Base-by-base conservation (phyloP, 2,113 vertebrate species). In the Calidris pugnax region DNA sequence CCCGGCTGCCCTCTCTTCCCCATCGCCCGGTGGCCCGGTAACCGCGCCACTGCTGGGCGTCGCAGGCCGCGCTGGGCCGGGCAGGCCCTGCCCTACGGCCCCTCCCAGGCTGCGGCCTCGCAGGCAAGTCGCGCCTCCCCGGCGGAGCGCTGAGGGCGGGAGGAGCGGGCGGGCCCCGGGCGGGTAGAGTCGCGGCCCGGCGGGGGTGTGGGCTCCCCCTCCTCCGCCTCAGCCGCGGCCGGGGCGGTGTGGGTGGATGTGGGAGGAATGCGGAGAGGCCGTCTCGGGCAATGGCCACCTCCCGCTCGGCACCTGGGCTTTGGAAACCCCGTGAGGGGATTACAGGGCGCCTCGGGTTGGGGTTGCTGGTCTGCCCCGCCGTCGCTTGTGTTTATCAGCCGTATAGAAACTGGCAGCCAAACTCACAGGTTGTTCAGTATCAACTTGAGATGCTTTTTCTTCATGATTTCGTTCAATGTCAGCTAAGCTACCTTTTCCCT, bases 91-190 rank as follows among this genome's bases (percentile, higher is more conserved):
- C 15, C 66, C 56, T 14, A 35, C 28, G 67, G 77, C 51, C 35
- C 87, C 45, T 28, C 51, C 79, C 37, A 78, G 87, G 56, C 79
- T 35, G 62, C 50, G 26, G 90, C 47, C 53, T 76, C 43, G 10
- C 74, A 93, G 95, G 95, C 85, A 87, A 96, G 93, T 89, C 18
- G 28, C 16, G n/a, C 53, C n/a, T 20, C 75, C 43, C 43, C 7
- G 7, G 50, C 43, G 23, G 9, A 59, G 17, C 28, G 19, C 32
- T 14, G 77, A 13, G 62, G 33, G 50, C 12, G 4, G 35, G 17
- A 60, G 43, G 22, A 43, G 45, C 9, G 71, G 43, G 57, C 24
- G 0, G 63, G 57, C 6, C 16, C 41, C 26, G 17, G 21, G 16
- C 13, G 13, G 35, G 41, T 2, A 5, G 27, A 15, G 26, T 27